Evolutionary conservation across 1,140 invertebrate species (phyloP), one percentile per base, ranked within the genome.

Genomic region (Atta texana): DNA sequence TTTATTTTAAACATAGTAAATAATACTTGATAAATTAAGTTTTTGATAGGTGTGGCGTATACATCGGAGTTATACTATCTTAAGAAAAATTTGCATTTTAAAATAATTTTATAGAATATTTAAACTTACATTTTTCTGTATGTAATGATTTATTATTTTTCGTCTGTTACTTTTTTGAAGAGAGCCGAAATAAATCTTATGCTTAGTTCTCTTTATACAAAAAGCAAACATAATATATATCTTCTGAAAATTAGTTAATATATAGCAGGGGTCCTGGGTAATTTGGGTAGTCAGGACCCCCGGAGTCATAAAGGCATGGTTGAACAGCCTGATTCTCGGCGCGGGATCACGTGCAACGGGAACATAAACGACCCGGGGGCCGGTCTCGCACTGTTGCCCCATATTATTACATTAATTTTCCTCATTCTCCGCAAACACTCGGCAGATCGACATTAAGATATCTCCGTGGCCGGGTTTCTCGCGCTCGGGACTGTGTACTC

Each of bases 371-470:
- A 75, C 39, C 24, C 8, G 12, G 69, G 61, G 34, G 34, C 10
- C 31, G 31, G 55, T 74, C 66, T 78, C 72, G 53, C 57, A 44
- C 28, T 18, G 53, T 21, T 75, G 75, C 59, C 51, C 63, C 24
- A 53, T 78, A 78, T 85, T 85, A 78, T 88, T 85, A 85, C 85
- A 78, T 76, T 89, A 77, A 84, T 87, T 77, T 78, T 51, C 49
- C 51, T 53, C 51, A 68, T 77, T 84, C 85, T 78, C 72, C 8
- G 74, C 78, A 71, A 86, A 72, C 66, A 78, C 55, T 64, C 14
- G 68, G 68, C 49, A 88, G 82, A 88, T 86, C 57, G 44, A 66
- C 39, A 64, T 86, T 86, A 71, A 86, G 81, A 87, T 87, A 87
- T 51, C 55, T 16, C n/a, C 21, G 18, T 21, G 16, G 39, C 14